Conservation (phyloP, 2,888 invertebrate species). For the Aspidapion aeneum region DNA sequence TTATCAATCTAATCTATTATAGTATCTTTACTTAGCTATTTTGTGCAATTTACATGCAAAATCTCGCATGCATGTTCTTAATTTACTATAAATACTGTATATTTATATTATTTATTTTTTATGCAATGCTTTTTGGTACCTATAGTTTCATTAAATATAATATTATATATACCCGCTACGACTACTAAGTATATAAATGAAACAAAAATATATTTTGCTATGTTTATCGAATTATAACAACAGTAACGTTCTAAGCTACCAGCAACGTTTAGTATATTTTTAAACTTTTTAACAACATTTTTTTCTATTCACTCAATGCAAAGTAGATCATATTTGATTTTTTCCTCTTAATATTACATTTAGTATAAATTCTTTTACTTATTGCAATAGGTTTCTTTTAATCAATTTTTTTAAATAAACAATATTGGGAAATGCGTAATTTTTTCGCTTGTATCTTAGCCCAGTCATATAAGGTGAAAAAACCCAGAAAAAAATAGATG, state of each 20-base stretch:
- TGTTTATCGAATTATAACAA: constrained; percentile 44
- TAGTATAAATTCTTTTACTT: constrained; percentile 22
- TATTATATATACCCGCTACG: not conserved
- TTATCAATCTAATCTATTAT: too few species aligned
- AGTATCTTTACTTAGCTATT: not conserved
- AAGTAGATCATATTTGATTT: constrained; percentile 36
- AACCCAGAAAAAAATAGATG: too few species aligned
- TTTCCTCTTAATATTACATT: constrained; percentile 7
- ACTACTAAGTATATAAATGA: constrained; percentile 27
- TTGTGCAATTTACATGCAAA: not conserved
- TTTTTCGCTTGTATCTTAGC: too few species aligned
- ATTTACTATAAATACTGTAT: too few species aligned
- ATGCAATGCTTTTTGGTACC: not conserved
- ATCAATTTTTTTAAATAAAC: not conserved
- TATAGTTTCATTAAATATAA: not conserved
- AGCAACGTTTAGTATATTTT: constrained; percentile 48
- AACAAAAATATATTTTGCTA: constrained; percentile 40
- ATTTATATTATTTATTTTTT: not conserved
- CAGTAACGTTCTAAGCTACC: constrained; percentile 45
- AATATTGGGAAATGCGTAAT: not conserved
- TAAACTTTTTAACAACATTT: constrained; percentile 47
- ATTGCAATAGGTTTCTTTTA: constrained; percentile 22
- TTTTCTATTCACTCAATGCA: constrained; percentile 42
- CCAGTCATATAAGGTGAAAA: too few species aligned
- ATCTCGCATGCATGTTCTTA: not conserved